Percentiles rank a stretch among this genome's conserved stretches.
phyloP scores from a whole-genome alignment of 2,888 invertebrate species.

The Perdita meconis region DNA sequence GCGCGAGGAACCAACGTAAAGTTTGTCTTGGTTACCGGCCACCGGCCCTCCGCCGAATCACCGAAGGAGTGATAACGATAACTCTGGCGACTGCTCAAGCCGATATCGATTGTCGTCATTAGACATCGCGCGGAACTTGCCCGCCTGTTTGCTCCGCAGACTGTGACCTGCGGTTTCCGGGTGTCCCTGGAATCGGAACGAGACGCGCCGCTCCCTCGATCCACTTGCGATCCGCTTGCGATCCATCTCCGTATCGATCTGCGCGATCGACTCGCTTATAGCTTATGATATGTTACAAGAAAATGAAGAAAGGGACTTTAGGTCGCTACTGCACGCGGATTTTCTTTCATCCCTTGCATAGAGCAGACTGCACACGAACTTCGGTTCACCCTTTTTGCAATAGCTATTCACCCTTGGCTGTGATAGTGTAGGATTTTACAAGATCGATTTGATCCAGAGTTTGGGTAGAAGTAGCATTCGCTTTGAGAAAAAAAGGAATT shows the following conservation, averaged over 20 bases:
- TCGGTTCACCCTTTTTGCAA: neutral
- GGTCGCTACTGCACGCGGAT: constrained; percentile 43
- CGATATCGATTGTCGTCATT: constrained; percentile 73
- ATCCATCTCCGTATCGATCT: constrained; percentile 13
- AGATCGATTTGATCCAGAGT: too few species aligned
- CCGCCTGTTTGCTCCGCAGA: constrained; percentile 49
- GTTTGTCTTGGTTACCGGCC: constrained; percentile 68
- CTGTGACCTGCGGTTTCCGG: constrained; percentile 5
- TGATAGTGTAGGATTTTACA: too few species aligned
- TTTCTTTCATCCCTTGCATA: constrained; percentile 28
- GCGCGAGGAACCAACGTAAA: constrained; percentile 64
- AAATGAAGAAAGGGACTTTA: constrained; percentile 62
- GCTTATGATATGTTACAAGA: constrained; percentile 78
- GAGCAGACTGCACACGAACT: constrained; percentile 38
- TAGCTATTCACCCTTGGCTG: neutral
- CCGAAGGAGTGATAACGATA: constrained; percentile 66
- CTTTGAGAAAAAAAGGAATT: too few species aligned
- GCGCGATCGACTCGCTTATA: constrained; percentile 60
- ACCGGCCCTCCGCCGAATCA: constrained; percentile 61
- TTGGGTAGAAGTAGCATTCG: too few species aligned
- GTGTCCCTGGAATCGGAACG: neutral
- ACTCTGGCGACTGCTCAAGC: constrained; percentile 65
- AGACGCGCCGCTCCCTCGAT: too few species aligned
- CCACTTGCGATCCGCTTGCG: too few species aligned
- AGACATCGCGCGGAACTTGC: constrained; percentile 61